Conservation (phyloP, 2,888 invertebrate genomes). For the Drosophila paranaensis region DNA sequence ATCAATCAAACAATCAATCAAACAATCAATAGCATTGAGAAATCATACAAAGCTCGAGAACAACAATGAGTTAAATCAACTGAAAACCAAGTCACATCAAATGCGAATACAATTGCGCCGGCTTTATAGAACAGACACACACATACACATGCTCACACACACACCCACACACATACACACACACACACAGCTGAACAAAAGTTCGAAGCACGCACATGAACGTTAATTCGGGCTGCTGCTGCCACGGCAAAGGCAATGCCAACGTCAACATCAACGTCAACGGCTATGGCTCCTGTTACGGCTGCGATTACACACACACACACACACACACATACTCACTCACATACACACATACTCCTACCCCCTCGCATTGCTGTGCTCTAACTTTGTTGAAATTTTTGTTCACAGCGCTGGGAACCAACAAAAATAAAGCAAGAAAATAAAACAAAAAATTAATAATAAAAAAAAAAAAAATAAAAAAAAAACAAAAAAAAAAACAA, state of each 20-base stretch:
- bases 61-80: slow-evolving; percentile 44
- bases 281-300: slow-evolving; percentile 31
- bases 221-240: slow-evolving; percentile 25
- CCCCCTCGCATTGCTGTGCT: slow-evolving; percentile 11
- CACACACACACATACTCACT: slow-evolving; percentile 18
- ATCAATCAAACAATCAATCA: slow-evolving; percentile 52
- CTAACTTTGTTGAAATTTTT: slow-evolving; percentile 44
- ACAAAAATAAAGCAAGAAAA: slow-evolving; percentile 18
- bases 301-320: slow-evolving; percentile 15
- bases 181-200: slow-evolving; percentile 3
- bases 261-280: neutral
- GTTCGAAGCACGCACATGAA: slow-evolving; percentile 40
- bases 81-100: slow-evolving; percentile 41
- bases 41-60: slow-evolving; percentile 32
- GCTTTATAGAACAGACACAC: slow-evolving; percentile 22
- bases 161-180: neutral
- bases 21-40: slow-evolving; percentile 49
- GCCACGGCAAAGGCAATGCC: slow-evolving; percentile 16
- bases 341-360: slow-evolving; percentile 17
- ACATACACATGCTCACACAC: neutral
- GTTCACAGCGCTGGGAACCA: slow-evolving; percentile 52
- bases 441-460: slow-evolving; percentile 14
- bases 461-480: slow-evolving; percentile 7
- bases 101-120: slow-evolving; percentile 42
- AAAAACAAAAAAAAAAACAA: slow-evolving; percentile 1